A percentile compares a stretch with the other conserved stretches of the same genome.
phyloP scores from a whole-genome alignment of 2,888 invertebrate species.

The Pristionchus entomophagus region DNA sequence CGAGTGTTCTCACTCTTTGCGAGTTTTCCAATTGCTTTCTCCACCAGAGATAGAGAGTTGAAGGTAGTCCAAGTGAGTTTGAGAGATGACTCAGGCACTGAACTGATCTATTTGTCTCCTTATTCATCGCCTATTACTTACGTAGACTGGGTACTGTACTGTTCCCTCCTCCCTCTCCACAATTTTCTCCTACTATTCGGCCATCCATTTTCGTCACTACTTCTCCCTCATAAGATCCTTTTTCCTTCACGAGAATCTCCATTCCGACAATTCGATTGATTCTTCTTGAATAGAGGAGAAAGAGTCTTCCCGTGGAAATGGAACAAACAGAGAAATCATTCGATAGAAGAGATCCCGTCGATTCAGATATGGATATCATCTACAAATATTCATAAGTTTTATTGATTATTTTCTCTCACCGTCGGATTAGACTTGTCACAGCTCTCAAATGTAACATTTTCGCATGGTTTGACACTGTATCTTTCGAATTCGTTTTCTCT shows the following conservation, averaged over 20 bases:
- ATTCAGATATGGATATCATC: not conserved
- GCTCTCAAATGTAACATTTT: not conserved
- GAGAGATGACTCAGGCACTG: not conserved
- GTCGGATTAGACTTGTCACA: not conserved
- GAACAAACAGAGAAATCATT: slow-evolving; percentile 15
- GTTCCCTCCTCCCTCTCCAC: not conserved
- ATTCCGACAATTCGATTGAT: slow-evolving; percentile 20
- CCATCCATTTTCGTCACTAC: not conserved
- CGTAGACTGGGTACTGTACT: not conserved
- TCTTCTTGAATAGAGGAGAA: not conserved
- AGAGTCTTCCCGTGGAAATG: not conserved
- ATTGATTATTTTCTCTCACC: not conserved
- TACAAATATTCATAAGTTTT: not conserved
- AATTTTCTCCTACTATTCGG: not conserved
- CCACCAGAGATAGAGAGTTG: not conserved
- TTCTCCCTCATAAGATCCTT: not conserved
- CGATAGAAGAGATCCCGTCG: not conserved
- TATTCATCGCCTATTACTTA: too few species aligned
- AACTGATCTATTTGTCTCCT: not conserved
- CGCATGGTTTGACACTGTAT: not conserved
- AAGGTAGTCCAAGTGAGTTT: not conserved
- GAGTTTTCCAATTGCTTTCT: not conserved
- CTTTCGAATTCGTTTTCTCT: not conserved
- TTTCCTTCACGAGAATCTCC: not conserved
- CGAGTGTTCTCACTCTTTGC: not conserved